Conservation (phyloP, 2,113 vertebrate species). For the Lepus timidus region DNA sequence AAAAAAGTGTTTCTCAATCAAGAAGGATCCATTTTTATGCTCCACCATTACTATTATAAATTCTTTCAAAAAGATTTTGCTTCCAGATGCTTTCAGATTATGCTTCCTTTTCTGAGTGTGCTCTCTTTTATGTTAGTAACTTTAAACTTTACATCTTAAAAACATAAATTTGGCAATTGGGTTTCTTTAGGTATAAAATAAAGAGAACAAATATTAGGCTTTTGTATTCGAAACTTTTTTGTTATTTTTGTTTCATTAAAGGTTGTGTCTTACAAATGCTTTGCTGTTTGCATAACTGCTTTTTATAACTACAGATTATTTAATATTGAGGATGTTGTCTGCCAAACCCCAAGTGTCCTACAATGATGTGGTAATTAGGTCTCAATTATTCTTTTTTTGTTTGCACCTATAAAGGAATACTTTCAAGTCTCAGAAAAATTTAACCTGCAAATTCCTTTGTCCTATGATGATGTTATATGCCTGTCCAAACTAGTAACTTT, state of each 20-base stretch:
- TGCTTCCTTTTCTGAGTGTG: too few relatives aligned
- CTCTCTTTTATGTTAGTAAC: neutral
- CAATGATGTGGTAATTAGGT: neutral
- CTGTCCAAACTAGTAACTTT: slow-evolving; percentile 20
- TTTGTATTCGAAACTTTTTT: neutral
- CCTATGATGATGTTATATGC: neutral
- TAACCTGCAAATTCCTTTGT: neutral
- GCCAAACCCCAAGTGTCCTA: neutral
- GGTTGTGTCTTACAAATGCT: neutral
- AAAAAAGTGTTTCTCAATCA: too few relatives aligned
- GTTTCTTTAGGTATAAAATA: neutral
- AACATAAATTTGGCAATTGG: neutral
- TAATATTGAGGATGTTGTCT: neutral
- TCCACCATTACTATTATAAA: too few relatives aligned
- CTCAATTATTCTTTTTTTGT: neutral
- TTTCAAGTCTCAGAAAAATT: neutral
- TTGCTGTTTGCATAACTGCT: neutral
- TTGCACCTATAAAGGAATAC: neutral
- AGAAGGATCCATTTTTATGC: too few relatives aligned
- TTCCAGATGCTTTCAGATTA: neutral
- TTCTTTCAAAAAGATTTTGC: neutral
- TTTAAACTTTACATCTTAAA: neutral
- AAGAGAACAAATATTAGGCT: neutral
- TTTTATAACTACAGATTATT: neutral
- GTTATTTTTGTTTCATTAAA: neutral